Base-by-base conservation (phyloP, 2,113 vertebrate genomes). In the Neolamprologus kungweensis region DNA sequence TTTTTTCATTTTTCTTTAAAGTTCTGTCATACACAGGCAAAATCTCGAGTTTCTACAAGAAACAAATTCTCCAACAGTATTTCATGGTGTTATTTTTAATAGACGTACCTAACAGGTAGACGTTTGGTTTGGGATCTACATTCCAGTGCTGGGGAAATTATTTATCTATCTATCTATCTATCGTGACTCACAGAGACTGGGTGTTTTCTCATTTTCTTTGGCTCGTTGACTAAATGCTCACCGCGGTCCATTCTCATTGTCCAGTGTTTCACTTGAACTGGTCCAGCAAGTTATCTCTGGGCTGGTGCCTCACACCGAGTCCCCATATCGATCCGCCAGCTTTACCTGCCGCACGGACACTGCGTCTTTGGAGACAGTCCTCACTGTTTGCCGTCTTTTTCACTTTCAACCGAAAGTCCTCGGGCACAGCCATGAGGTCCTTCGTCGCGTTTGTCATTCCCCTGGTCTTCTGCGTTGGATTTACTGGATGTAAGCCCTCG, bases 241-340 rank as follows among this genome's bases (percentile, higher is more conserved):
- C 92, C 85, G 82, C 91, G 87, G 73, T 86, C 31, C 75, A 19
- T 26, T 53, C 68, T 86, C 73, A 84, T 89, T 94, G 94, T 89
- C 91, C 95, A 88, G 57, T 57, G 92, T 85, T 53, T 79, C 92
- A 80, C 88, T 57, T 68, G 57, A 94, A 95, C 94, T 92, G 89
- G 91, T 94, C 87, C 55, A 37, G 90, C 96, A 89, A 92, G 95
- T 95, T 94, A 85, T 87, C 63, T 78, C 63, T 84, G 85, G 82
- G 82, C 85, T 91, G 80, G 65, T 86, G 83, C 45, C 45, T 87
- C 83, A 53, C 90, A 84, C 19, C 57, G 54, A 60, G 85, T 79
- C 50, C 53, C 42, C 87, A 78, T 26, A 85, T 91, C 90, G 87
- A 89, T 86, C 87, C n/a, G 42, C 54, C 85, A 42, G 86, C 83